Conservation (phyloP, 1,140 invertebrate genomes). For the Drosophila kurseongensis region DNA sequence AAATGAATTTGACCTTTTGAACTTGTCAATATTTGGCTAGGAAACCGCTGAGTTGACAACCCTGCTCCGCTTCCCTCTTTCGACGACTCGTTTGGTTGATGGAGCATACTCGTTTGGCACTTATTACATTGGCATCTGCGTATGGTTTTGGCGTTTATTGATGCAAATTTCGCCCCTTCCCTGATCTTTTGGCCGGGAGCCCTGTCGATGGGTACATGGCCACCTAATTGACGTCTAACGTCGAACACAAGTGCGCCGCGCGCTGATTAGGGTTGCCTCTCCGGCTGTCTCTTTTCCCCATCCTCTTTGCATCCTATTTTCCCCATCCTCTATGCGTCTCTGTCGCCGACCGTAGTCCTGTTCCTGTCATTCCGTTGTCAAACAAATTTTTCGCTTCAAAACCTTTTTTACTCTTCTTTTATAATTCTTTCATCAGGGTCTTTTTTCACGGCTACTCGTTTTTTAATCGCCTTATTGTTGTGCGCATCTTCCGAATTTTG, state of each 20-base stretch:
- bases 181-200: slow-evolving; percentile 28
- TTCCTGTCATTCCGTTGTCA: slow-evolving; percentile 75
- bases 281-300: slow-evolving; percentile 7
- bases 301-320: background rate
- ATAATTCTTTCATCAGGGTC: slow-evolving; percentile 20
- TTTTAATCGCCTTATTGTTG: slow-evolving; percentile 58
- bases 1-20: background rate
- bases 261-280: slow-evolving; percentile 77
- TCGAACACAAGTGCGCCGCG: slow-evolving; percentile 74
- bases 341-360: slow-evolving; percentile 15
- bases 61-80: slow-evolving; percentile 1
- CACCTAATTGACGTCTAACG: slow-evolving; percentile 79
- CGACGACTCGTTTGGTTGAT: slow-evolving; percentile 48
- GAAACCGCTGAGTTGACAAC: background rate
- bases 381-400: slow-evolving; percentile 57
- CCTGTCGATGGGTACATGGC: slow-evolving; percentile 26
- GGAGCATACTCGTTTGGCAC: slow-evolving; percentile 77
- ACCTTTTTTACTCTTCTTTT: slow-evolving; percentile 51
- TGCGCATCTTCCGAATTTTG: slow-evolving; percentile 39
- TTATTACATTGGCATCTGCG: slow-evolving; percentile 80
- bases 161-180: slow-evolving; percentile 66
- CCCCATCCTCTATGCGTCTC: background rate
- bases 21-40: background rate
- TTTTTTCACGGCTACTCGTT: slow-evolving; percentile 41
- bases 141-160: slow-evolving; percentile 82